Conservation (phyloP, 1,140 invertebrate genomes). For the Formica selysi region DNA sequence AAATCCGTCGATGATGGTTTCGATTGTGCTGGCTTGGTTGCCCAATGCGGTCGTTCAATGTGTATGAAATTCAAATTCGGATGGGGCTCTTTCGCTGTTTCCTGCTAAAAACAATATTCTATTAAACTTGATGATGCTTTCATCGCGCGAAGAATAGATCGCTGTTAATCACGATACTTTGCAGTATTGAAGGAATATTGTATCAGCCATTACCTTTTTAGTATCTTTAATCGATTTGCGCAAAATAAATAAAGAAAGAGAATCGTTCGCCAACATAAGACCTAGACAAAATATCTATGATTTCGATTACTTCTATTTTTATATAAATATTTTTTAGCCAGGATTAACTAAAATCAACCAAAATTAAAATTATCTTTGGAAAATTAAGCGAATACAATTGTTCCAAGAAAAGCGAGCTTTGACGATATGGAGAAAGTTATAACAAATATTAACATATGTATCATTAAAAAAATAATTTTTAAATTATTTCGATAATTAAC, state of each 20-base stretch:
- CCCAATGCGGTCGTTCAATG: conserved; percentile 82
- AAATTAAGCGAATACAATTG: neutral
- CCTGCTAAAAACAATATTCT: conserved; percentile 38
- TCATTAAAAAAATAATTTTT: conserved; percentile 7
- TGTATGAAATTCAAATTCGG: conserved; percentile 80
- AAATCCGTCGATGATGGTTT: conserved; percentile 79
- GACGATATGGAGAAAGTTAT: too few species aligned
- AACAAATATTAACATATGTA: neutral
- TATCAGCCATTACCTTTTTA: neutral
- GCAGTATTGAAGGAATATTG: neutral
- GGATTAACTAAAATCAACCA: neutral
- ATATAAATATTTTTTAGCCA: neutral
- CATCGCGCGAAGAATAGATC: neutral
- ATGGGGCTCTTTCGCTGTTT: conserved; percentile 67
- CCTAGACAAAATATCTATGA: neutral
- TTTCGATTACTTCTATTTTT: neutral
- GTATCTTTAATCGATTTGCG: too few species aligned
- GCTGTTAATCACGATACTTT: neutral
- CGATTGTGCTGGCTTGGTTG: conserved; percentile 79
- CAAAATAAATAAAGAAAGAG: neutral
- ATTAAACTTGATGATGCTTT: conserved; percentile 9
- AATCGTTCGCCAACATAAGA: neutral
- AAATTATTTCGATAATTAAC: conserved; percentile 17
- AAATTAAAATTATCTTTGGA: neutral
- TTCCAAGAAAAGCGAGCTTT: neutral